phyloP scores from a whole-genome alignment of 2,888 invertebrate species.

The Temnothorax ravouxi region DNA sequence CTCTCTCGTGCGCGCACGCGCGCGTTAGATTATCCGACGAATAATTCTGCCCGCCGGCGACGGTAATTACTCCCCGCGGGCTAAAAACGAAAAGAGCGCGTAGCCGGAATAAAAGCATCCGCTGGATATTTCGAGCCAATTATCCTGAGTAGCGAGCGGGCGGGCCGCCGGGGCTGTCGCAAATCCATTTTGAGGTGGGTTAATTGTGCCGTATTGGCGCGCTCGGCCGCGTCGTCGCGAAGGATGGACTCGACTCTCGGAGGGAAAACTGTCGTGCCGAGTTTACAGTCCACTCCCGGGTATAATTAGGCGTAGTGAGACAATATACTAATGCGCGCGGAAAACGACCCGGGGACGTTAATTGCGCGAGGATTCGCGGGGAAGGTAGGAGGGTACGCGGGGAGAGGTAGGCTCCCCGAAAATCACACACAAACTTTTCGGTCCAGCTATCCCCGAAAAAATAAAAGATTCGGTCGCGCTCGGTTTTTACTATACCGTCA shows the following conservation, averaged over 20 bases:
- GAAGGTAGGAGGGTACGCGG: too few species aligned
- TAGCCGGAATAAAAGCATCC: slow-evolving; percentile 47
- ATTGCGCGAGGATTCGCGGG: background rate
- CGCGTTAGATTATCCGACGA: slow-evolving; percentile 49
- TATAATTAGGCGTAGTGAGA: slow-evolving; percentile 15
- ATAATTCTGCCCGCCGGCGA: slow-evolving; percentile 50
- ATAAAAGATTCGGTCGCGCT: slow-evolving; percentile 5
- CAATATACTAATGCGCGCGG: slow-evolving; percentile 19
- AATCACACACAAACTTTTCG: slow-evolving; percentile 44
- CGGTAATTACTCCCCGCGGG: slow-evolving; percentile 43
- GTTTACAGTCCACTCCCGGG: slow-evolving; percentile 3
- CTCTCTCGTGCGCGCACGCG: background rate
- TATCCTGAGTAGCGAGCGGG: slow-evolving; percentile 47
- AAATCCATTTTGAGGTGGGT: slow-evolving; percentile 42
- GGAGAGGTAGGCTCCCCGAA: background rate
- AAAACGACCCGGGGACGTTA: background rate
- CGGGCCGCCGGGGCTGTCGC: slow-evolving; percentile 17
- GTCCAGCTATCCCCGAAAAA: slow-evolving; percentile 33
- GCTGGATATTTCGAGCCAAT: slow-evolving; percentile 53
- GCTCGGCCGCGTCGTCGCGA: slow-evolving; percentile 30
- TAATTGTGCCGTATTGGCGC: slow-evolving; percentile 37
- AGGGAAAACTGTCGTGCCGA: slow-evolving; percentile 9
- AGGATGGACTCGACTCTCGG: background rate
- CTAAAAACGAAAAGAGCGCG: slow-evolving; percentile 44
- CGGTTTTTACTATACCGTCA: slow-evolving; percentile 47